Percentiles rank a stretch among this genome's conserved stretches.
phyloP scores from a whole-genome alignment of 2,888 invertebrate genomes.

The Tortrix viridana region DNA sequence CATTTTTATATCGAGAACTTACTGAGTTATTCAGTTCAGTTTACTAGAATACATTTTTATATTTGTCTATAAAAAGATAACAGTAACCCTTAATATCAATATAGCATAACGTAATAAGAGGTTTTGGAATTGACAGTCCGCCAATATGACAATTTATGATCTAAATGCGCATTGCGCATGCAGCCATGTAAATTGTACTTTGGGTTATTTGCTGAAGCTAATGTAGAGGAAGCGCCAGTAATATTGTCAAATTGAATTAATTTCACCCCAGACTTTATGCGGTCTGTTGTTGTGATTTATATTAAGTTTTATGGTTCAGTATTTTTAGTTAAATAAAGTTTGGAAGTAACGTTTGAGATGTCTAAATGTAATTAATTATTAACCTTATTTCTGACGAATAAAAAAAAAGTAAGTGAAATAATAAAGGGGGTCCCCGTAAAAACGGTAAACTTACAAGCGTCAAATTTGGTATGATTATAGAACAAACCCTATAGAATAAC shows the following conservation, averaged over 20 bases:
- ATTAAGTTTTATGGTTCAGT: background rate
- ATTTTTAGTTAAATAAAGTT: too few relatives aligned
- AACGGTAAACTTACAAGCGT: too few relatives aligned
- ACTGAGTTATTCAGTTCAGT: too few relatives aligned
- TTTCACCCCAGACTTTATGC: conserved; percentile 22
- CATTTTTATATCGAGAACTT: too few relatives aligned
- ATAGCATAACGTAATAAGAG: conserved; percentile 55
- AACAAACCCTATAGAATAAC: too few relatives aligned
- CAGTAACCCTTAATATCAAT: conserved; percentile 52
- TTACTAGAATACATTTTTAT: too few relatives aligned
- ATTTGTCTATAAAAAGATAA: conserved; percentile 46
- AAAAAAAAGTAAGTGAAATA: too few relatives aligned
- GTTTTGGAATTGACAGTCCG: conserved; percentile 50
- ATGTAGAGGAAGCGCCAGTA: conserved; percentile 56
- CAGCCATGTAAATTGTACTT: conserved; percentile 45
- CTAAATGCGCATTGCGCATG: conserved; percentile 44
- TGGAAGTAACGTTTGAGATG: too few relatives aligned
- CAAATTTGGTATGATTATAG: too few relatives aligned
- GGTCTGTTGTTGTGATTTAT: background rate
- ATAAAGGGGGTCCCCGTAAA: too few relatives aligned
- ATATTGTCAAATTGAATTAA: conserved; percentile 33
- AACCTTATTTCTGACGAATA: too few relatives aligned
- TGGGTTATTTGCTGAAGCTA: conserved; percentile 44
- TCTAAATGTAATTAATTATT: too few relatives aligned
- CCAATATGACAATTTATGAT: conserved; percentile 59